Conservation (phyloP, 2,888 invertebrate genomes). For the Ectemnius lituratus region DNA sequence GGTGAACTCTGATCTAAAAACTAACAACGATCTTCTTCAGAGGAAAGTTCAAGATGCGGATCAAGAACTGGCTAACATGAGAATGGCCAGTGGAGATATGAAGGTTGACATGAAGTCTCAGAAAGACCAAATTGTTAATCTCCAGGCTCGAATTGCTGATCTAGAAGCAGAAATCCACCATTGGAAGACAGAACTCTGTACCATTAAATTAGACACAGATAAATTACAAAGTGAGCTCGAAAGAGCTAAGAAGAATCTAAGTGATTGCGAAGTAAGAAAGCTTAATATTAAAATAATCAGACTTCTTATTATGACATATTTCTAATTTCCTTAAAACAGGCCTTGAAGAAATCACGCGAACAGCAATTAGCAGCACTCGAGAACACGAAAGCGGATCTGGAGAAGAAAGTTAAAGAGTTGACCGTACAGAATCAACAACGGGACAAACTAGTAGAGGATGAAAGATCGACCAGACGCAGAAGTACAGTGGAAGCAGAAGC, state of each 20-base stretch:
- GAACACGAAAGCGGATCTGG: slow-evolving; percentile 38
- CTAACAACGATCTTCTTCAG: slow-evolving; percentile 31
- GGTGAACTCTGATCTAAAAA: slow-evolving; percentile 36
- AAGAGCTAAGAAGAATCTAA: slow-evolving; percentile 47
- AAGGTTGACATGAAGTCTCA: slow-evolving; percentile 42
- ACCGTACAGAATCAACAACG: slow-evolving; percentile 31
- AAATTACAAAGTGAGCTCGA: slow-evolving; percentile 51
- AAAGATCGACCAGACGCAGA: slow-evolving; percentile 43
- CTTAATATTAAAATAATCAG: background rate
- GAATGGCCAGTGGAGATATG: slow-evolving; percentile 41
- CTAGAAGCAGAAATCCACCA: slow-evolving; percentile 49
- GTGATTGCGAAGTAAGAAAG: slow-evolving; percentile 40
- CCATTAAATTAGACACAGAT: slow-evolving; percentile 48
- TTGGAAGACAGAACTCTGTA: slow-evolving; percentile 47
- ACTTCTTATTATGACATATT: background rate
- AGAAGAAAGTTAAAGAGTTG: slow-evolving; percentile 29
- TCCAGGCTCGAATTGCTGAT: slow-evolving; percentile 19
- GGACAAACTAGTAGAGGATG: slow-evolving; percentile 26
- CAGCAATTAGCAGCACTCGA: slow-evolving; percentile 25
- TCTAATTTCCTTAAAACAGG: slow-evolving; percentile 15
- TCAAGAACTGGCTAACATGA: slow-evolving; percentile 33
- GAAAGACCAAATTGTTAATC: slow-evolving; percentile 9
- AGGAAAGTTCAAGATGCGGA: slow-evolving; percentile 31
- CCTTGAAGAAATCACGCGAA: slow-evolving; percentile 30
- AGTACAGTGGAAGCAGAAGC: slow-evolving; percentile 40